Base-by-base conservation (phyloP, 2,888 invertebrate species). In the Clepsis dumicolana region DNA sequence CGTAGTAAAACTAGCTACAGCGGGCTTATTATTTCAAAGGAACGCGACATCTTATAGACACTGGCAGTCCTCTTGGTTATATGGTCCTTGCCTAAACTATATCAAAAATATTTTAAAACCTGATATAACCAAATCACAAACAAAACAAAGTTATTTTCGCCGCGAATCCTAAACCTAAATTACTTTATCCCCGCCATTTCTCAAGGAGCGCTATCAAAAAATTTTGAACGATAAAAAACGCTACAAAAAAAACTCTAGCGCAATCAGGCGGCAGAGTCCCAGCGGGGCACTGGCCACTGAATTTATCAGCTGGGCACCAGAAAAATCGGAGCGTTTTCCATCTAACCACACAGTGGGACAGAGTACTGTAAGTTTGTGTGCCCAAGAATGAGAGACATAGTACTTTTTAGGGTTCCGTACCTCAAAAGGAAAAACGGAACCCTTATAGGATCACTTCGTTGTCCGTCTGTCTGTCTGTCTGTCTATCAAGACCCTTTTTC, bases 251-350 rank as follows among this genome's bases (percentile, higher is more conserved):
- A 80, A 82, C 82, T 80, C 77, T 78, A 74, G 81, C 79, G 87
- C 89, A 89, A 90, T 90, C 88, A 89, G 85, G 79, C 83, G 79
- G 84, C 86, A 84, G 87, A 83, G 85, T 85, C 86, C 75, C 91
- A 83, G 90, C 89, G 83, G 90, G 88, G 78, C 78, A 77, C 82
- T 80, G 80, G 86, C 90, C 88, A 89, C 88, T 86, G 86, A 89
- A 91, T 91, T 92, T 91, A 92, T 91, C 88, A 90, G 88, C 87
- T 84, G 84, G 84, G 82, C 80, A 7, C n/a, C 24, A 57, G 62
- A 60, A 60, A 48, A 60, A 27, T 41, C 18, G 5, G 14, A 60
- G 27, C 60, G 60, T 54, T 52, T 65, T 60, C 38, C 65, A 27
- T 38, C n/a, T n/a, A n/a, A n/a, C 65, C 32, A 61, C 60, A 41